Conservation (phyloP, 2,888 invertebrate species). For the Erynnis tages region DNA sequence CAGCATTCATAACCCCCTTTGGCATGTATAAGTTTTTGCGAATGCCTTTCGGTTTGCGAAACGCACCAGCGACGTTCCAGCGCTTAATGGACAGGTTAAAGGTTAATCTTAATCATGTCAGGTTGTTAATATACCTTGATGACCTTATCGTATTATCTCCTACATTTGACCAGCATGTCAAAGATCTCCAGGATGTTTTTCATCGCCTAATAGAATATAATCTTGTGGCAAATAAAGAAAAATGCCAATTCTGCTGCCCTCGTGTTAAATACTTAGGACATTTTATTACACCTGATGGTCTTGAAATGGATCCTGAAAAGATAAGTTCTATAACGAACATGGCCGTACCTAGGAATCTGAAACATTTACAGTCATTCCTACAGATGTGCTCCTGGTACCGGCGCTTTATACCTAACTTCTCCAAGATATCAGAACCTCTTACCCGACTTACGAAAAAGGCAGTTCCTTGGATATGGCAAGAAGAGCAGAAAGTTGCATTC, state of each 20-base stretch:
- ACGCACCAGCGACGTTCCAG: conserved; percentile 28
- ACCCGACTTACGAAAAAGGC: conserved; percentile 32
- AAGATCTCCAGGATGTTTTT: conserved; percentile 36
- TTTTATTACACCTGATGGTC: conserved; percentile 31
- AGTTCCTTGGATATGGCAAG: conserved; percentile 35
- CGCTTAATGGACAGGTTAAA: not conserved
- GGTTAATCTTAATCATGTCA: not conserved
- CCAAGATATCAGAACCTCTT: conserved; percentile 34
- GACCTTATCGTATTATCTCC: conserved; percentile 41
- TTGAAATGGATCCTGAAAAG: conserved; percentile 34
- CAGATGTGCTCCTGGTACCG: conserved; percentile 43
- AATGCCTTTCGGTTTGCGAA: conserved; percentile 47
- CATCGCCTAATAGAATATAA: conserved; percentile 29
- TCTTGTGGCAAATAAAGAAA: conserved; percentile 32
- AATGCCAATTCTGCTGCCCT: conserved; percentile 31
- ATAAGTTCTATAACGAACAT: conserved; percentile 29
- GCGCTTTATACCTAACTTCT: conserved; percentile 38
- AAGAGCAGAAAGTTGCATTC: conserved; percentile 34
- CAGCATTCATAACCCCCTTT: conserved; percentile 45
- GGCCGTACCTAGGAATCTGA: conserved; percentile 32
- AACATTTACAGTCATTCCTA: conserved; percentile 39
- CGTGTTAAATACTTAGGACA: conserved; percentile 33
- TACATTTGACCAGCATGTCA: conserved; percentile 35
- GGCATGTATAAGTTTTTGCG: conserved; percentile 42
- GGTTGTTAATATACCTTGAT: conserved; percentile 37